Percentiles rank a stretch among this genome's conserved stretches.
Evolutionary conservation across 2,113 vertebrate genomes (phyloP).

Genomic region (Ailurus styani): DNA sequence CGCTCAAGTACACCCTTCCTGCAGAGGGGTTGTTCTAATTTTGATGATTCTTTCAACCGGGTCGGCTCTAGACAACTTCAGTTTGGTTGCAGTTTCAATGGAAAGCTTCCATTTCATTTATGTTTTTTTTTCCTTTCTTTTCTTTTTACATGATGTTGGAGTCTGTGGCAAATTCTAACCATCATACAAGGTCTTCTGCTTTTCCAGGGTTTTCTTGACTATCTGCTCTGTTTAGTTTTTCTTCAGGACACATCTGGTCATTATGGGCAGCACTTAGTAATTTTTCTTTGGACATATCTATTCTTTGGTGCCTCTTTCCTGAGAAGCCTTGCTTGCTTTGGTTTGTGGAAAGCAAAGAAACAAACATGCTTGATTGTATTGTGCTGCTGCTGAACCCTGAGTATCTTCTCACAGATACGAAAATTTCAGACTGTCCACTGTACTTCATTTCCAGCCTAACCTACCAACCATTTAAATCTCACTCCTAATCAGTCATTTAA

Average conservation of each 20-base stretch:
- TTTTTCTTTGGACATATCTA: background rate
- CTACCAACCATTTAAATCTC: conserved; percentile 37
- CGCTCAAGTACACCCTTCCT: background rate
- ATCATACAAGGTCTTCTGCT: background rate
- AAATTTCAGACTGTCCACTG: background rate
- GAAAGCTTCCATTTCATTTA: background rate
- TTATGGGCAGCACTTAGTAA: background rate
- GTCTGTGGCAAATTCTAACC: background rate
- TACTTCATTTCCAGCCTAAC: background rate
- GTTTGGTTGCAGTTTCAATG: background rate
- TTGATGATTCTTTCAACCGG: background rate
- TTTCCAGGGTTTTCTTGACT: background rate
- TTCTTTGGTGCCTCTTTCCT: background rate
- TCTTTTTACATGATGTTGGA: background rate
- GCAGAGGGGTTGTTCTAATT: too few species aligned
- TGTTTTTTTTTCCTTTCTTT: background rate
- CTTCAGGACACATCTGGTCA: background rate
- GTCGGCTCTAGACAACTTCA: background rate
- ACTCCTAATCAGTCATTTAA: conserved; percentile 43
- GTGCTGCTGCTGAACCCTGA: background rate
- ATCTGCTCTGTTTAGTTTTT: background rate
- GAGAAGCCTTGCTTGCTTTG: background rate
- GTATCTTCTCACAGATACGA: background rate
- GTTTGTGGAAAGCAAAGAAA: background rate
- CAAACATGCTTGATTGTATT: background rate